These are phyloP conservation scores for Poecilia gillii DNA, from an alignment of 2,797 vertebrate species.

Conservation along the genomic window DNA sequence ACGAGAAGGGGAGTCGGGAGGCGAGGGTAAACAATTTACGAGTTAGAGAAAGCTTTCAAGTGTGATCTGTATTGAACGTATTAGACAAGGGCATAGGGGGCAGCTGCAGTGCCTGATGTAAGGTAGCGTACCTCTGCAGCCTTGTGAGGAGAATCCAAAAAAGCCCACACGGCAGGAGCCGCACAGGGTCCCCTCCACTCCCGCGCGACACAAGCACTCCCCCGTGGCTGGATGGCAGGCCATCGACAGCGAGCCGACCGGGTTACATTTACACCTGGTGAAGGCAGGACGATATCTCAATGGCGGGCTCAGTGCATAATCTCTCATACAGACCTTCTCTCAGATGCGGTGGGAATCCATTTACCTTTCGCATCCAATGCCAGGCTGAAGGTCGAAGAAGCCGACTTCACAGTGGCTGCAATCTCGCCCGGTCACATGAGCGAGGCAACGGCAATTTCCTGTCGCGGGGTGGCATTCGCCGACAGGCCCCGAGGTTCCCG, in stretches of 20 bases:
- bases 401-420: slow-evolving; percentile 85
- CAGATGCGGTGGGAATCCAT: not conserved
- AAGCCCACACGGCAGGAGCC: slow-evolving; percentile 85
- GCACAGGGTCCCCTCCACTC: slow-evolving; percentile 83
- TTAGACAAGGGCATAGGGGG: slow-evolving; percentile 19
- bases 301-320: slow-evolving; percentile 7
- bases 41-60: slow-evolving; percentile 27
- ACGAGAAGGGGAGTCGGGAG: not conserved
- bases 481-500: slow-evolving; percentile 72
- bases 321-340: slow-evolving; percentile 6
- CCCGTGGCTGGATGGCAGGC: slow-evolving; percentile 85
- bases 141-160: slow-evolving; percentile 90
- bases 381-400: slow-evolving; percentile 84
- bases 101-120: slow-evolving; percentile 24
- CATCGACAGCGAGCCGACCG: slow-evolving; percentile 78
- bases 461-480: slow-evolving; percentile 82
- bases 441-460: slow-evolving; percentile 87
- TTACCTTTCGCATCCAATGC: slow-evolving; percentile 87
- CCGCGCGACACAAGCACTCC: slow-evolving; percentile 87
- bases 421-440: slow-evolving; percentile 83
- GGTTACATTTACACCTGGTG: slow-evolving; percentile 88
- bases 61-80: slow-evolving; percentile 36
- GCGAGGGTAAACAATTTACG: slow-evolving; percentile 33
- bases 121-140: slow-evolving; percentile 86
- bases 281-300: slow-evolving; percentile 17